Conservation (phyloP, 2,113 vertebrate species). For the Candoia aspera region DNA sequence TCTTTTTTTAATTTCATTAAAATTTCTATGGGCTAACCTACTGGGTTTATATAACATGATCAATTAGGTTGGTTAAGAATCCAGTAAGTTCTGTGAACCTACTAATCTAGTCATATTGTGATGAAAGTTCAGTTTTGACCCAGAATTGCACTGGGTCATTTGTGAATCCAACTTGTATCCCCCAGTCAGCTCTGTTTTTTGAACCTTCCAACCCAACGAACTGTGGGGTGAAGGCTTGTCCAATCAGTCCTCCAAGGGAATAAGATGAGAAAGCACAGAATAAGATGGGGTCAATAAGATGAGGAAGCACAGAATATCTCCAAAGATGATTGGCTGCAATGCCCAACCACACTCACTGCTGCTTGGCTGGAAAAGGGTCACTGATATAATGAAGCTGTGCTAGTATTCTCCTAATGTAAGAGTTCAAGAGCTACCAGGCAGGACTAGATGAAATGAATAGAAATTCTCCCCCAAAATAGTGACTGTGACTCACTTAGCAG, state of each 20-base stretch:
- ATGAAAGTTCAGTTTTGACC: background rate
- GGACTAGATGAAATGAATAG: background rate
- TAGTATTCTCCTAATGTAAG: background rate
- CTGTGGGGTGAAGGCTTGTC: background rate
- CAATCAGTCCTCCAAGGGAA: background rate
- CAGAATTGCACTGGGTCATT: background rate
- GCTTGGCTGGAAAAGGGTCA: background rate
- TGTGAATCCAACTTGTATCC: background rate
- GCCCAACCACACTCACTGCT: background rate
- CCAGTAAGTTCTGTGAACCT: background rate
- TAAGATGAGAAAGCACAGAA: background rate
- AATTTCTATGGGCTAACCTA: background rate
- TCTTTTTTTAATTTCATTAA: background rate
- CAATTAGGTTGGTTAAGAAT: background rate
- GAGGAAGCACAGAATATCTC: background rate
- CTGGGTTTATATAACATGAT: background rate
- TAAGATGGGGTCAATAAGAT: background rate
- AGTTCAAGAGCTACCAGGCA: background rate
- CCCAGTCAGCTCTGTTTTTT: background rate
- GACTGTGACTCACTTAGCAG: background rate
- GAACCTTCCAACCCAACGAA: background rate
- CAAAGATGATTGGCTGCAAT: background rate
- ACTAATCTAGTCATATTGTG: background rate
- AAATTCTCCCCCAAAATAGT: background rate
- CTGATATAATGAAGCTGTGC: background rate